phyloP scores from a whole-genome alignment of 1,140 invertebrate species.

The Colletes gigas region DNA sequence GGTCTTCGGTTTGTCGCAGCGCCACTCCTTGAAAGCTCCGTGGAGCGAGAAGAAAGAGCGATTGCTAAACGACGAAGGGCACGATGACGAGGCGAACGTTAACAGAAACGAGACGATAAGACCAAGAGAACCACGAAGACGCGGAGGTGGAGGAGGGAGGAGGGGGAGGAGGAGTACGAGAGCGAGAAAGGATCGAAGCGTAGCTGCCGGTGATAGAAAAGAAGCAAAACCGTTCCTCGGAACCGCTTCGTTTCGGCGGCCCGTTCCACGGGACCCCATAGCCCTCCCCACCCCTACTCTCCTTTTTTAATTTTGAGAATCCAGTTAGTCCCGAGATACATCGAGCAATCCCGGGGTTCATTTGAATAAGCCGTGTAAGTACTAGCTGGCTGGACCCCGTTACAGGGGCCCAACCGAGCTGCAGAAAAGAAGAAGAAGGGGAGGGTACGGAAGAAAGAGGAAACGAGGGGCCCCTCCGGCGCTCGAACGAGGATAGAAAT shows the following conservation, averaged over 20 bases:
- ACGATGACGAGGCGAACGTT: conserved; percentile 45
- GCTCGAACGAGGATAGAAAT: conserved; percentile 47
- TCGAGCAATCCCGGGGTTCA: conserved; percentile 74
- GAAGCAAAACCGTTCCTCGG: conserved; percentile 45
- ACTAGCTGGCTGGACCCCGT: conserved; percentile 62
- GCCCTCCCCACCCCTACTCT: conserved; percentile 43
- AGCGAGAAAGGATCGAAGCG: conserved; percentile 24
- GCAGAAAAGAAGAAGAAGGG: conserved; percentile 61
- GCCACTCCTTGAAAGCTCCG: conserved; percentile 33
- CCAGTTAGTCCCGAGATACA: conserved; percentile 76
- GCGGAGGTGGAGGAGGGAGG: neutral
- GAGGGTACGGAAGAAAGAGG: conserved; percentile 1
- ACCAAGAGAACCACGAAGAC: conserved; percentile 16
- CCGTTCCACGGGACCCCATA: neutral
- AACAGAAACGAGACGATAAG: conserved; percentile 39
- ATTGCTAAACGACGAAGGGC: conserved; percentile 40
- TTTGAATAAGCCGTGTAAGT: conserved; percentile 80
- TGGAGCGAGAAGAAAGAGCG: conserved; percentile 17
- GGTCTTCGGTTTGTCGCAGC: conserved; percentile 24
- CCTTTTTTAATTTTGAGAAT: conserved; percentile 79
- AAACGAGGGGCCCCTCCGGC: conserved; percentile 21
- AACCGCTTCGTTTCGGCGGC: conserved; percentile 36
- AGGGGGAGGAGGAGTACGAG: conserved; percentile 1
- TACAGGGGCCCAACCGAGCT: conserved; percentile 41
- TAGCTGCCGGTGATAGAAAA: conserved; percentile 35